Evolutionary conservation across 2,797 vertebrate genomes (phyloP), one percentile per base, ranked within the genome.

Genomic region (Periparus ater): DNA sequence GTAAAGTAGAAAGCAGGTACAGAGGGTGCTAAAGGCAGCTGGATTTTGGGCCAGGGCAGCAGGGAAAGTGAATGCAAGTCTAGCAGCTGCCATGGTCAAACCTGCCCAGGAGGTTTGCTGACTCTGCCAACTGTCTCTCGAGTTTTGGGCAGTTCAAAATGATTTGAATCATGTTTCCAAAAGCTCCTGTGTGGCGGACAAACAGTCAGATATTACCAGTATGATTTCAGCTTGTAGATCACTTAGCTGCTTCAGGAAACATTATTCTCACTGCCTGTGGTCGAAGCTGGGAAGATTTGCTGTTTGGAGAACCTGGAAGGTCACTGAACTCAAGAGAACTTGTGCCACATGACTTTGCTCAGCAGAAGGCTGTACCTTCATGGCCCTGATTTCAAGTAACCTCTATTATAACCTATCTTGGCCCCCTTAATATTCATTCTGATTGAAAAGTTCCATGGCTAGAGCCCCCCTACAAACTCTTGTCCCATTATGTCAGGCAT

Each of bases 241-340:
- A 62, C 40, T 66, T 32, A 72, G 26, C 7, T 89, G n/a, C 84
- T 95, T 96, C 61, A 54, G 74, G 87, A 95, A 95, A 91, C 77
- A 65, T 63, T 70, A 91, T 58, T 68, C 32, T 70, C 82, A 25
- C 13, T 45, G 44, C 19, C 48, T 93, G 51, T 12, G 11, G 68
- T 36, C 38, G 23, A 91, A 84, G 29, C 44, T 82, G 71, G 72
- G 26, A 83, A 92, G 40, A 78, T 60, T 15, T 51, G 44, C 3
- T 2, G 32, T 83, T 83, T 90, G 71, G 29, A 38, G 66, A 94
- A 95, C 61, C 32, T 11, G 16, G 63, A 29, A 89, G 76, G 53
- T 91, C 76, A 62, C 26, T 45, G 13, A 67, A 81, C 71, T 88
- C 0, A 0, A 89, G 47, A 91, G 57, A 88, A 87, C 62, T 47